Evolutionary conservation across 2,113 vertebrate genomes (phyloP).

Genomic region (Pimephales promelas): DNA sequence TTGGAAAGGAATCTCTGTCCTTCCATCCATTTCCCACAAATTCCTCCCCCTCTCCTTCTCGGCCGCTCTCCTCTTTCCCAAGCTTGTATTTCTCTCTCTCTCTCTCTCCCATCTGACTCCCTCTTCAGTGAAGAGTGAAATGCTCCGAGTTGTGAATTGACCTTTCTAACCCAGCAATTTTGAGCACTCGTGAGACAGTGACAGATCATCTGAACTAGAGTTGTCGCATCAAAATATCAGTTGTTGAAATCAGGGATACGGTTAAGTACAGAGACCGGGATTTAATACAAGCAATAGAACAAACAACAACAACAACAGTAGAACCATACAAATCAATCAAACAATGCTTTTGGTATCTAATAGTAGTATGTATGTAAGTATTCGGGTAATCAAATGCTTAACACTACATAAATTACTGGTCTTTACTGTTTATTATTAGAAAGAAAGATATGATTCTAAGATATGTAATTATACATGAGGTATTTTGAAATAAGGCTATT

Average conservation of each 20-base stretch:
- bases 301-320: too few relatives aligned
- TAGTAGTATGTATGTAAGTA: too few relatives aligned
- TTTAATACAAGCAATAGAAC: not conserved
- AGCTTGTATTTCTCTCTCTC: slow-evolving; percentile 6
- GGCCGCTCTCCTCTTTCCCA: not conserved
- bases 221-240: not conserved
- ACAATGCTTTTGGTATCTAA: too few relatives aligned
- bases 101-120: slow-evolving; percentile 9
- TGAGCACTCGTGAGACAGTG: not conserved
- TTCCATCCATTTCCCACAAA: slow-evolving; percentile 9
- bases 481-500: too few relatives aligned
- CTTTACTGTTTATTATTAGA: too few relatives aligned
- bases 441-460: too few relatives aligned
- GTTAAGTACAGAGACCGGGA: not conserved
- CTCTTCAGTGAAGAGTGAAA: slow-evolving; percentile 27
- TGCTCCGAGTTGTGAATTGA: slow-evolving; percentile 6
- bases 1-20: slow-evolving; percentile 42
- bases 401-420: too few relatives aligned
- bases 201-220: not conserved
- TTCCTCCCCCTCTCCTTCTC: slow-evolving; percentile 25
- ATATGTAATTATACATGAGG: too few relatives aligned
- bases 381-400: too few relatives aligned
- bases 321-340: not conserved
- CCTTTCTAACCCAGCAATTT: slow-evolving; percentile 15
- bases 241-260: too few relatives aligned